Conservation (phyloP, 92 coral and sea anemone genomes). For the Phymanthus crucifer region DNA sequence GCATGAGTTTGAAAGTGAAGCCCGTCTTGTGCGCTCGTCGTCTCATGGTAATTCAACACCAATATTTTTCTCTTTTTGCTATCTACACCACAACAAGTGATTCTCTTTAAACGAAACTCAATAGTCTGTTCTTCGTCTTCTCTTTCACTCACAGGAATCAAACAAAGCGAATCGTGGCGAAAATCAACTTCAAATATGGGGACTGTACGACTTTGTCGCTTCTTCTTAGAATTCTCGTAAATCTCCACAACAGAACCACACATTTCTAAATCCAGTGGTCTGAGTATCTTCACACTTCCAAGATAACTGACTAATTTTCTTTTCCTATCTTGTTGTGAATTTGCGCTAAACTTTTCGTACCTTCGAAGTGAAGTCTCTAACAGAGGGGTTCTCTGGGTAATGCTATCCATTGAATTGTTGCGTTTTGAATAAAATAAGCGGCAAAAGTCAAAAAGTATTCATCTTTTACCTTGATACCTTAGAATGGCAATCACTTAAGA, state of each 20-base stretch:
- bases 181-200: conserved; percentile 53
- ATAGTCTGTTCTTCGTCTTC: conserved; percentile 22
- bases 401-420: not conserved
- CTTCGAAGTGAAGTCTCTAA: not conserved
- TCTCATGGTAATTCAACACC: conserved; percentile 68
- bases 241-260: conserved; percentile 87
- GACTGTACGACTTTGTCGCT: conserved; percentile 30
- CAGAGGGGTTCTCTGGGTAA: not conserved
- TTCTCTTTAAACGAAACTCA: conserved; percentile 54
- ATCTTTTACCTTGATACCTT: not conserved
- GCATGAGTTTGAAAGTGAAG: conserved; percentile 65
- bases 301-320: conserved; percentile 46
- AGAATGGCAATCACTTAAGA: not conserved
- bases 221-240: conserved; percentile 44
- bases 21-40: conserved; percentile 28
- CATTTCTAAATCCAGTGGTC: conserved; percentile 79
- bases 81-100: conserved; percentile 87
- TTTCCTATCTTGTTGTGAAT: not conserved
- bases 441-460: not conserved
- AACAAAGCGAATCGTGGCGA: conserved; percentile 30
- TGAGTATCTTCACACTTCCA: conserved; percentile 72
- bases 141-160: conserved; percentile 17
- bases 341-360: not conserved
- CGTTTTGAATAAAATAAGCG: not conserved
- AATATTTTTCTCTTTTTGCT: conserved; percentile 60